Conservation (phyloP, 2,888 invertebrate genomes). For the Oligia latruncula region DNA sequence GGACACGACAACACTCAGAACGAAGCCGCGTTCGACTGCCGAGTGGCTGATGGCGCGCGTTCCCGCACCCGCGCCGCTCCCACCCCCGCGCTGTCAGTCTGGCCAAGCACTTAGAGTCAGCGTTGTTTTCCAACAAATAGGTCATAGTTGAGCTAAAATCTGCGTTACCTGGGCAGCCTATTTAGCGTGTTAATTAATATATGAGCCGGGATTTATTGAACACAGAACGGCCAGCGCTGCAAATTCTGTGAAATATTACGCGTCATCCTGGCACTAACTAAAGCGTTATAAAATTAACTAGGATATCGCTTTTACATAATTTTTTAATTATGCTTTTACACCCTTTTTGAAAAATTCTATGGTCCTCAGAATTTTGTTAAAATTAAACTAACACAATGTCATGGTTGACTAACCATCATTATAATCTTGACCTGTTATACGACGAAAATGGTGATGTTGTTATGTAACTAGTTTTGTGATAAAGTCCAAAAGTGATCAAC, state of each 20-base stretch:
- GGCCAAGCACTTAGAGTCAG: too few relatives aligned
- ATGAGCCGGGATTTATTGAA: slow-evolving; percentile 32
- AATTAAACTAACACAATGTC: too few relatives aligned
- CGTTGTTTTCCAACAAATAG: too few relatives aligned
- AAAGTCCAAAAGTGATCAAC: background rate
- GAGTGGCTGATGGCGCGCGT: too few relatives aligned
- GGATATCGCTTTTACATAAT: background rate
- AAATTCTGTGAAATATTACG: slow-evolving; percentile 25
- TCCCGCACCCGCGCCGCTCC: too few relatives aligned
- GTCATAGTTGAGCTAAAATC: slow-evolving; percentile 33
- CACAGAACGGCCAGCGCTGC: background rate
- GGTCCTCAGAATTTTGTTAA: too few relatives aligned
- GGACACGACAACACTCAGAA: too few relatives aligned
- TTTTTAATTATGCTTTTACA: background rate
- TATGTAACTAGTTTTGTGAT: background rate
- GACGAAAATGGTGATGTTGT: background rate
- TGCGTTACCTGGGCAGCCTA: slow-evolving; percentile 23
- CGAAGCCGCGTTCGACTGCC: too few relatives aligned
- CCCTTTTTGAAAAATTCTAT: background rate
- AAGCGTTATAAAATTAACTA: slow-evolving; percentile 14
- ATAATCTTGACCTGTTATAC: too few relatives aligned
- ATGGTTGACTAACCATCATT: too few relatives aligned
- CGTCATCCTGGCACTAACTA: slow-evolving; percentile 8
- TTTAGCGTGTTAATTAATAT: slow-evolving; percentile 47
- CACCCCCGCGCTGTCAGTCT: too few relatives aligned